Base-by-base conservation (phyloP, 2,113 vertebrate species). In the Centropus unirufus region DNA sequence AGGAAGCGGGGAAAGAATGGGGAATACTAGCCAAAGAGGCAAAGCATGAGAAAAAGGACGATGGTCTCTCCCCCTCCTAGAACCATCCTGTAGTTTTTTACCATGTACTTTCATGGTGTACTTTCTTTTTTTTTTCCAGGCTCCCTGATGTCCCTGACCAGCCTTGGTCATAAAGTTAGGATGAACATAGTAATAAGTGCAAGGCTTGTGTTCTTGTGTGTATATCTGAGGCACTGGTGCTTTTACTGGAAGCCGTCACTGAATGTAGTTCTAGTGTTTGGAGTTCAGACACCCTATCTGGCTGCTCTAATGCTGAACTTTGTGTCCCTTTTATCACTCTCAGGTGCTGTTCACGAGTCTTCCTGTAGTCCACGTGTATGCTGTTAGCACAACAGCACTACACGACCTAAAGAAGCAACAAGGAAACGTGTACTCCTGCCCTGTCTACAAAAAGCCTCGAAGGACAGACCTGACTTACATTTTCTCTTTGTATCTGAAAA, bases 391-490 rank as follows among this genome's bases (percentile, higher is more conserved):
- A 2, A 82, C 90, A 49, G 94, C 84, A 2, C 76, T 75, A 26
- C 89, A 17, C 0, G 98, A 98, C 54, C 34, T 82, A 7, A 98
- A 95, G 90, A 97, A 97, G 34, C 97, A 91, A 2, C 92, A 84
- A 5, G 42, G 95, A 36, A 92, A 59, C 22, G 58, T 98, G 20
- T 99, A 98, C 90, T 91, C 87, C 42, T 99, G 98, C 92, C 98
- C 98, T 1, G 98, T 99, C 51, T 99, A 99, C 82, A 99, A 97
- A 96, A 99, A 98, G 42, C 98, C 98, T 9, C 93, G 94, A 3
- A 97, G 98, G 47, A 99, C 98, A n/a, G 98, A 99, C 90, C 97
- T 98, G 59, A 98, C 98, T 0, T 99, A 98, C 93, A 97, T 99
- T 95, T 98, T 98, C 96, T 97, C 96, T 6, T 80, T 99, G 94